Evolutionary conservation across 2,113 vertebrate species (phyloP).

Genomic region (Drymodes brunneopygia): DNA sequence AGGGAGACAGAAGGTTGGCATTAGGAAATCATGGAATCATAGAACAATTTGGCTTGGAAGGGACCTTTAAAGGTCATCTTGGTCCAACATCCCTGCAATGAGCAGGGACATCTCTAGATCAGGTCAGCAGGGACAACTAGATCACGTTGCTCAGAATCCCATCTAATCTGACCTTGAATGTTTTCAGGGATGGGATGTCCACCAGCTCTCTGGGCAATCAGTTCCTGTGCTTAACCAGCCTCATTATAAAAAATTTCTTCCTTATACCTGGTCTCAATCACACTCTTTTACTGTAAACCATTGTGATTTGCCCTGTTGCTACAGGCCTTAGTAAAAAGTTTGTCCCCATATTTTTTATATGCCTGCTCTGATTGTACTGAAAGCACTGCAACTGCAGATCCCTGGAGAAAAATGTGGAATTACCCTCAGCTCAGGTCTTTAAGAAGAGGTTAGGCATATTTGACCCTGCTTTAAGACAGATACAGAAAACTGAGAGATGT

Average conservation of each 20-base stretch:
- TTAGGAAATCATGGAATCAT: not conserved
- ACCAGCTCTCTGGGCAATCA: not conserved
- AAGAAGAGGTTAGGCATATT: not conserved
- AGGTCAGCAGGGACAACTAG: too few species aligned
- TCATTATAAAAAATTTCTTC: not conserved
- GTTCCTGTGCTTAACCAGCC: not conserved
- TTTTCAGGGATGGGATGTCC: not conserved
- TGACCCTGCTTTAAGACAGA: not conserved
- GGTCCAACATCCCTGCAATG: not conserved
- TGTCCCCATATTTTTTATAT: not conserved
- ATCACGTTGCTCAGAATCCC: not conserved
- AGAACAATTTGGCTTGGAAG: not conserved
- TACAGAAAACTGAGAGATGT: not conserved
- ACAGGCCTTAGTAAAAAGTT: not conserved
- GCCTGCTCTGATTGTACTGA: not conserved
- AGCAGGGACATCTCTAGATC: not conserved
- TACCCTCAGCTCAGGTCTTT: not conserved
- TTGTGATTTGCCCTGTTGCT: not conserved
- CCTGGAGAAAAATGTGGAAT: not conserved
- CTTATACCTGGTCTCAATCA: not conserved
- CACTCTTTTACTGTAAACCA: not conserved
- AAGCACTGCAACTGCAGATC: not conserved
- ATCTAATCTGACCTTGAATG: not conserved
- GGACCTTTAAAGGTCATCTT: not conserved
- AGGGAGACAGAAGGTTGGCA: not conserved